Percentiles rank a stretch among this genome's conserved stretches.
These are phyloP conservation scores for Meteorus sp. DNA, from an alignment of 1,140 invertebrate species.

Conservation along the genomic window DNA sequence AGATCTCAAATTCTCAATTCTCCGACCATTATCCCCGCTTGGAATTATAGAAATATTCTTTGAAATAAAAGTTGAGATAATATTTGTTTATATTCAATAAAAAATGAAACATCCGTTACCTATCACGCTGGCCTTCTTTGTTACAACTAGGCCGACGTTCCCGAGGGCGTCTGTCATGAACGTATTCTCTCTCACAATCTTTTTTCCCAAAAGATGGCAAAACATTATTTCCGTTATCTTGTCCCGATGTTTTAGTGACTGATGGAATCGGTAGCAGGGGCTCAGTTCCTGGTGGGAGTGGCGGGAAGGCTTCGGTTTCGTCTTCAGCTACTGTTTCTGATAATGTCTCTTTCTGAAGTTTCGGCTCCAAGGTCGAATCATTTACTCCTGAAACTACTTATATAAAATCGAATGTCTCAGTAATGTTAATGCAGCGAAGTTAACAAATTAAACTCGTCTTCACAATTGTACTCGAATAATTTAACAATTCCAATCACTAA, in stretches of 20 bases:
- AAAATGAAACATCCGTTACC: slow-evolving; percentile 35
- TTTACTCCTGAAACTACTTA: slow-evolving; percentile 36
- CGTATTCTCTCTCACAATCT: slow-evolving; percentile 38
- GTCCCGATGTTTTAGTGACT: slow-evolving; percentile 39
- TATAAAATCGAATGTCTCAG: no score
- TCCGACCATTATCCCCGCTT: slow-evolving; percentile 44
- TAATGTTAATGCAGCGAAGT: no score
- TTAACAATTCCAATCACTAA: no score
- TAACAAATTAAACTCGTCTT: no score
- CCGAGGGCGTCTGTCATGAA: slow-evolving; percentile 43
- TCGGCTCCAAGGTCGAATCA: slow-evolving; percentile 42
- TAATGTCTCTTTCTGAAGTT: slow-evolving; percentile 38
- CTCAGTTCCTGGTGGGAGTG: slow-evolving; percentile 56
- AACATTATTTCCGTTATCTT: slow-evolving; percentile 37
- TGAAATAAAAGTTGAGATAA: no score
- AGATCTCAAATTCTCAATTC: slow-evolving; percentile 48
- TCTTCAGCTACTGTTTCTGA: slow-evolving; percentile 45
- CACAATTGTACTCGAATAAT: no score
- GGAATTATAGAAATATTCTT: slow-evolving; percentile 5
- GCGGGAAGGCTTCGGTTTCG: slow-evolving; percentile 47
- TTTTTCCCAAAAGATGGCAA: slow-evolving; percentile 39
- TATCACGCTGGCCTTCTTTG: slow-evolving; percentile 52
- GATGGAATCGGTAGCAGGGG: slow-evolving; percentile 53
- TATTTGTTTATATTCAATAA: slow-evolving; percentile 13
- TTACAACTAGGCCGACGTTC: slow-evolving; percentile 53